Conservation (phyloP, 1,140 invertebrate species). For the Glomeris maerens region DNA sequence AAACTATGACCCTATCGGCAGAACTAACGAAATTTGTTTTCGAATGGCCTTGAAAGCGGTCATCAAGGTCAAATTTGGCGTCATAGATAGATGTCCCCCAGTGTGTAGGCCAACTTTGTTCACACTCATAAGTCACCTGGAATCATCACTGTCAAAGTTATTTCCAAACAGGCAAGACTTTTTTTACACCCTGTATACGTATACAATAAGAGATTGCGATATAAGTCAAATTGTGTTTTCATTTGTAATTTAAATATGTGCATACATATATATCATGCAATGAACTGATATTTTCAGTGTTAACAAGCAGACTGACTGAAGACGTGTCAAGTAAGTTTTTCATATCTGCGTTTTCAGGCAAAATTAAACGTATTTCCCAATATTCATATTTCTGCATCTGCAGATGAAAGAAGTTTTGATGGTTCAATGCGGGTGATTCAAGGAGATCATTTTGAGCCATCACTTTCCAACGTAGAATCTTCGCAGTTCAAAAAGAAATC, state of each 20-base stretch:
- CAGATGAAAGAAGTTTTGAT: slow-evolving; percentile 50
- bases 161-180: too few relatives aligned
- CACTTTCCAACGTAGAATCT: slow-evolving; percentile 37
- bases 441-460: slow-evolving; percentile 49
- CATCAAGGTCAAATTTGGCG: too few relatives aligned
- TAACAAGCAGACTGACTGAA: slow-evolving; percentile 1
- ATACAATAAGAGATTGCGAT: slow-evolving; percentile 4
- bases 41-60: too few relatives aligned
- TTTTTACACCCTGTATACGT: too few relatives aligned
- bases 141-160: too few relatives aligned
- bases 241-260: neutral
- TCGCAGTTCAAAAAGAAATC: slow-evolving; percentile 41
- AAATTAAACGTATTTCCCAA: slow-evolving; percentile 28
- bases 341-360: slow-evolving; percentile 15
- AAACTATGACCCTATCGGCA: too few relatives aligned
- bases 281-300: slow-evolving; percentile 2
- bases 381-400: slow-evolving; percentile 27
- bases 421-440: slow-evolving; percentile 48
- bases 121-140: too few relatives aligned
- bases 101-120: too few relatives aligned
- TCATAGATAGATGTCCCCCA: too few relatives aligned
- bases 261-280: neutral
- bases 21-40: too few relatives aligned
- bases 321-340: slow-evolving; percentile 5
- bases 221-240: neutral